Conservation (phyloP, 2,888 invertebrate genomes). For the Dicranocentrus wangi region DNA sequence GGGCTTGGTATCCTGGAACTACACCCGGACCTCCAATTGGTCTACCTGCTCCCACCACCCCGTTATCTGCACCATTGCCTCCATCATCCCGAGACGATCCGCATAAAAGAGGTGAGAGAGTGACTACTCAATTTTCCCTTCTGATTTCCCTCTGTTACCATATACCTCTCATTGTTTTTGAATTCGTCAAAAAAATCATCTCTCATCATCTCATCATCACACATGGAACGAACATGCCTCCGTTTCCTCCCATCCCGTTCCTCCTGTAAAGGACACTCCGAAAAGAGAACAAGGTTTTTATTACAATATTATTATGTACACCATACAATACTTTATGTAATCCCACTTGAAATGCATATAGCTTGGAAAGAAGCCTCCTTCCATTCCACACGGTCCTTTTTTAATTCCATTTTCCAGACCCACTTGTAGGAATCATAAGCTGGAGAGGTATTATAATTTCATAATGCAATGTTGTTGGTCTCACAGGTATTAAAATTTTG, state of each 20-base stretch:
- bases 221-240: too few species aligned
- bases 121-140: too few species aligned
- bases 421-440: constrained; percentile 38
- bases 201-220: too few species aligned
- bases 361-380: background rate
- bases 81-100: constrained; percentile 80
- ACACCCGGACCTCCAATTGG: constrained; percentile 84
- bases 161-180: background rate
- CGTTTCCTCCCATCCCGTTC: too few species aligned
- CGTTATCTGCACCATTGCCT: constrained; percentile 77
- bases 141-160: too few species aligned
- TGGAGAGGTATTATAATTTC: constrained; percentile 6
- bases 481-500: constrained; percentile 63
- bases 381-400: background rate
- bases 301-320: too few species aligned
- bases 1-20: constrained; percentile 89
- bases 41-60: constrained; percentile 76
- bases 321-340: background rate
- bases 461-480: constrained; percentile 55
- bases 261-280: too few species aligned
- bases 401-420: constrained; percentile 11
- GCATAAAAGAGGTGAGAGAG: constrained; percentile 84
- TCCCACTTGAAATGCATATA: constrained; percentile 12
- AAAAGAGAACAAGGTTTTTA: background rate
- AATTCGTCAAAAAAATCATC: background rate